Conservation (phyloP, 2,888 invertebrate genomes). For the Ethmia dodecea region DNA sequence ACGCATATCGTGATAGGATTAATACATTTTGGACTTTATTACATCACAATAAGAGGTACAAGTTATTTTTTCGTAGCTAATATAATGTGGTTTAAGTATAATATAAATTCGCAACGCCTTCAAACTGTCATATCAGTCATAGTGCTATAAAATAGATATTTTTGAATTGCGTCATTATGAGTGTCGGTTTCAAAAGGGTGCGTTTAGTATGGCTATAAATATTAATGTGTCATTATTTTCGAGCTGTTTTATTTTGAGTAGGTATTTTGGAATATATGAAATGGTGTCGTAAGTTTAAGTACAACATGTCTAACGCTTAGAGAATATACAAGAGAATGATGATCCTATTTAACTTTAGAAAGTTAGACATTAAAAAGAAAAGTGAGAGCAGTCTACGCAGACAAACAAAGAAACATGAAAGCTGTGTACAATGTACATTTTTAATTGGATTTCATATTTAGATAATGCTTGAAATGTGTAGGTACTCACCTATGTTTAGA, state of each 20-base stretch:
- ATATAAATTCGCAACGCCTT: slow-evolving; percentile 73
- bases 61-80: slow-evolving; percentile 1
- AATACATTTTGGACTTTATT: slow-evolving; percentile 12
- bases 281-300: too few species aligned
- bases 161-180: slow-evolving; percentile 56
- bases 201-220: slow-evolving; percentile 39
- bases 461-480: too few species aligned
- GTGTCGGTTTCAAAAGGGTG: slow-evolving; percentile 40
- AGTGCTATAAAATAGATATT: slow-evolving; percentile 70
- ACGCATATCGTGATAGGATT: not conserved
- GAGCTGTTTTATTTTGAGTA: not conserved
- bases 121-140: slow-evolving; percentile 75
- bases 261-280: slow-evolving; percentile 25
- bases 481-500: too few species aligned
- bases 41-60: slow-evolving; percentile 8
- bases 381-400: too few species aligned
- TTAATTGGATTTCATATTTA: too few species aligned
- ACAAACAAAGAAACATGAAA: too few species aligned
- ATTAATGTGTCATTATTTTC: slow-evolving; percentile 21
- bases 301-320: too few species aligned
- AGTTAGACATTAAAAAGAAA: too few species aligned
- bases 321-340: too few species aligned
- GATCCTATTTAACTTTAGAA: too few species aligned
- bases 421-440: too few species aligned
- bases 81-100: slow-evolving; percentile 23